Evolutionary conservation across 2,888 invertebrate genomes (phyloP), one percentile per base, ranked within the genome.

Genomic region (Bellardia pandia): DNA sequence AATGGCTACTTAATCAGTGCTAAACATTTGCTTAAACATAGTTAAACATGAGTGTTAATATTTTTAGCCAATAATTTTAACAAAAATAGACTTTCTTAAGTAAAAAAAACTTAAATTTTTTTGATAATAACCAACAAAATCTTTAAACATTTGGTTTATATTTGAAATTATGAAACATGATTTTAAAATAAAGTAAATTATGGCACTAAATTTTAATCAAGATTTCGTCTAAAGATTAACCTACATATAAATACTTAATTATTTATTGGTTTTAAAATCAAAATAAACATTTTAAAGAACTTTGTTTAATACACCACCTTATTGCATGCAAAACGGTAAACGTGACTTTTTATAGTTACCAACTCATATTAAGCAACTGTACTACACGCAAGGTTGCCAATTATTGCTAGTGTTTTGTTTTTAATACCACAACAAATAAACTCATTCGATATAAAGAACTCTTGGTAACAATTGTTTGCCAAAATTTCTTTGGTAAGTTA

Each of bases 141-240:
- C 13, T 3, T 13, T 11, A 45, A 45, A 45, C 37, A 9, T 45
- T 7, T 45, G 2, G 3, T 14, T n/a, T 51, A 51, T 51, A n/a
- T 51, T n/a, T 56, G 23, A 56, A 56, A 56, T 56, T 51, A n/a
- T 56, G 14, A 56, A 56, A 56, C 23, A 56, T 56, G 56, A 56
- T 23, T 56, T 56, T 56, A 23, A 23, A 16, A 23, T 56, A 23
- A 11, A 6, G 23, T 23, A 23, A n/a, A n/a, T 51, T n/a, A 5
- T 45, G 7, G 1, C 14, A n/a, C 14, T 5, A 1, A 51, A 51
- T 13, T 13, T 9, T 53, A 23, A 56, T 56, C 56, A 23, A 56
- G 56, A 56, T 56, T 23, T 56, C 7, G 23, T 16, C 9, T 9
- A 0, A 56, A 56, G 56, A 16, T 56, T 56, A 56, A 16, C 7